A percentile compares a stretch with the other conserved stretches of the same genome.
Evolutionary conservation across 2,797 vertebrate species (phyloP).

Genomic region (Lithobates pipiens): DNA sequence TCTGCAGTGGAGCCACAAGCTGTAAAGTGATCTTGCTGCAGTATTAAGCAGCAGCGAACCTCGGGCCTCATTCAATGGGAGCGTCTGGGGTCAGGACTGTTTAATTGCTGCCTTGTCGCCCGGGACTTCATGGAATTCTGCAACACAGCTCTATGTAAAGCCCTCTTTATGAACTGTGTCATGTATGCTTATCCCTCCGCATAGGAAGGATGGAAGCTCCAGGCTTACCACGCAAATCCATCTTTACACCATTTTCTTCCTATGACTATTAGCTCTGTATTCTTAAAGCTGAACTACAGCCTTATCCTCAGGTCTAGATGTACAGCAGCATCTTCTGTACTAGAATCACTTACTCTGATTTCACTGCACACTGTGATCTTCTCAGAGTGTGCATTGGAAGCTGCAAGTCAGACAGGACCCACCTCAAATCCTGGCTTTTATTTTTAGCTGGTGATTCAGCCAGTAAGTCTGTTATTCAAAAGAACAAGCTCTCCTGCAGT

Average conservation of each 20-base stretch:
- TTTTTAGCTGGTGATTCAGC: no score
- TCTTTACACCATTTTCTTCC: background rate
- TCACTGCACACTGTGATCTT: no score
- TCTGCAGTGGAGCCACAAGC: slow-evolving; percentile 30
- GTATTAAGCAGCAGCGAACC: background rate
- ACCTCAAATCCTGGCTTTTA: no score
- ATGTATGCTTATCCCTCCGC: background rate
- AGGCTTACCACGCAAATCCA: background rate
- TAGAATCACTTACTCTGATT: no score
- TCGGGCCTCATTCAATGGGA: slow-evolving; percentile 5
- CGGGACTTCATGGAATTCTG: background rate
- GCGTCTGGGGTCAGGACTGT: background rate
- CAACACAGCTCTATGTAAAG: background rate
- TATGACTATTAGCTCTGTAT: background rate
- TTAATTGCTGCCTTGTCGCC: background rate
- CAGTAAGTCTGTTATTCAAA: no score
- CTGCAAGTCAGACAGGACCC: no score
- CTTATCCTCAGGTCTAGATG: no score
- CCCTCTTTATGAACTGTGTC: background rate
- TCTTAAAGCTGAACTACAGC: background rate
- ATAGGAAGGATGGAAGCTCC: background rate
- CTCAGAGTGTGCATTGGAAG: no score
- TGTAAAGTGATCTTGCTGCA: slow-evolving; percentile 45
- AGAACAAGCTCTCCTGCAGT: no score
- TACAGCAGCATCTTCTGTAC: no score